A percentile compares a stretch with the other conserved stretches of the same genome.
Evolutionary conservation across 2,113 vertebrate genomes (phyloP).

Genomic region (Chloroceryle aenea): DNA sequence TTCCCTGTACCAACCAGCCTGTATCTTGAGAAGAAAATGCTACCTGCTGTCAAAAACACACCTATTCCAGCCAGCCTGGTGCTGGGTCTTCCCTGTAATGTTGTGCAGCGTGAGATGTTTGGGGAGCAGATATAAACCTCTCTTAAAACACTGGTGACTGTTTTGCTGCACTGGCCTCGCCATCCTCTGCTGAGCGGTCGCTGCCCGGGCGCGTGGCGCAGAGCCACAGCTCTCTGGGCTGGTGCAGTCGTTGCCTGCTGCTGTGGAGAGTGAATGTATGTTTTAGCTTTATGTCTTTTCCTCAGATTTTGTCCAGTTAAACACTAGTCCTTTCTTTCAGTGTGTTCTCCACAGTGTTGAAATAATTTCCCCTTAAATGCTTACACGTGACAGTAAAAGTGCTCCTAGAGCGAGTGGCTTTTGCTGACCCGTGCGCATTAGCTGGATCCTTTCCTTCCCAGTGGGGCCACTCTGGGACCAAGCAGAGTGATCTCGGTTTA

Average conservation of each 20-base stretch:
- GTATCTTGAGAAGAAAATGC: background rate
- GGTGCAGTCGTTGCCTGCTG: background rate
- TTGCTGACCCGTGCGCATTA: background rate
- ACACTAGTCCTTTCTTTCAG: background rate
- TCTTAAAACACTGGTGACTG: background rate
- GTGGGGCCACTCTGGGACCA: background rate
- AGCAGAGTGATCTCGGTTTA: background rate
- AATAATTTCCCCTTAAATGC: background rate
- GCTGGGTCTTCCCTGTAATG: background rate
- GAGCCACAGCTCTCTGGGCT: fast-evolving
- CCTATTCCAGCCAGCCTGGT: background rate
- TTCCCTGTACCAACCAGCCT: background rate
- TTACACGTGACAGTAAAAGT: background rate
- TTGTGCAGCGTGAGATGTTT: background rate
- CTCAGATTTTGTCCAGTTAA: background rate
- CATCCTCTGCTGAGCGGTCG: background rate
- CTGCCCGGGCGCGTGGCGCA: fast-evolving
- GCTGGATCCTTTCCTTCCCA: background rate
- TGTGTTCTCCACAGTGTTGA: background rate
- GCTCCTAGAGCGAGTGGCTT: background rate
- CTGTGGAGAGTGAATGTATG: background rate
- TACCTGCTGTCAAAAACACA: background rate
- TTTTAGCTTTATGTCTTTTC: background rate
- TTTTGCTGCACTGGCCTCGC: background rate
- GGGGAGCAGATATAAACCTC: background rate